Conservation (phyloP, 2,888 invertebrate genomes). For the Drosophila putrida region DNA sequence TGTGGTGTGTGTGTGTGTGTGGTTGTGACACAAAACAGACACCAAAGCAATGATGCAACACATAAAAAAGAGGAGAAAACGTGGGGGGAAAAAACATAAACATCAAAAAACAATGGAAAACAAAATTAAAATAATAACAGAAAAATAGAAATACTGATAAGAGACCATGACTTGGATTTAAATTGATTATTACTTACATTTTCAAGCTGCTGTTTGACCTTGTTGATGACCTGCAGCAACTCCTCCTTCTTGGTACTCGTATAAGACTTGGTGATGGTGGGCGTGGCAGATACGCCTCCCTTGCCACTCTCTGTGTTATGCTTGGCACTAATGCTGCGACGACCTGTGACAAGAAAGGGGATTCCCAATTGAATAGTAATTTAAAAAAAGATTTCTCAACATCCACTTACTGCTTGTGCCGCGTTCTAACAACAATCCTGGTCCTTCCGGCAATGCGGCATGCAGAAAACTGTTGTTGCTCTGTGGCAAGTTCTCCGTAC, state of each 20-base stretch:
- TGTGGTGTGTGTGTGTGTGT: constrained; percentile 36
- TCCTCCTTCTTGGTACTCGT: constrained; percentile 88
- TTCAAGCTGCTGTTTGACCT: constrained; percentile 94
- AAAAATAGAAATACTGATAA: constrained; percentile 18
- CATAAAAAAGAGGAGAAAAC: constrained; percentile 42
- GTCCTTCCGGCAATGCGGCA: constrained; percentile 85
- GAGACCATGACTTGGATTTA: neutral
- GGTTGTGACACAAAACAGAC: constrained; percentile 52
- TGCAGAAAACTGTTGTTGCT: constrained; percentile 83
- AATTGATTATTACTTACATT: constrained; percentile 88
- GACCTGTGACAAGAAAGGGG: constrained; percentile 77
- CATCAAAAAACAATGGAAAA: constrained; percentile 37
- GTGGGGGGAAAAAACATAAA: constrained; percentile 16
- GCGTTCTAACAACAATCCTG: constrained; percentile 83
- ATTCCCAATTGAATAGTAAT: neutral
- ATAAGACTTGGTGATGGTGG: constrained; percentile 85
- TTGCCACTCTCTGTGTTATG: constrained; percentile 85
- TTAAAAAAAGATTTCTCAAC: too few relatives aligned
- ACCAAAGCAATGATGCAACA: constrained; percentile 67
- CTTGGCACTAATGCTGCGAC: constrained; percentile 89
- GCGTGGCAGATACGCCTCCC: constrained; percentile 69
- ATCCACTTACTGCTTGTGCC: constrained; percentile 82
- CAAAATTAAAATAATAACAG: constrained; percentile 13
- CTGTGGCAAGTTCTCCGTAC: constrained; percentile 88
- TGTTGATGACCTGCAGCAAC: constrained; percentile 92